These are phyloP conservation scores for Augochlorella aurata DNA, from an alignment of 2,888 invertebrate genomes.

Conservation along the genomic window DNA sequence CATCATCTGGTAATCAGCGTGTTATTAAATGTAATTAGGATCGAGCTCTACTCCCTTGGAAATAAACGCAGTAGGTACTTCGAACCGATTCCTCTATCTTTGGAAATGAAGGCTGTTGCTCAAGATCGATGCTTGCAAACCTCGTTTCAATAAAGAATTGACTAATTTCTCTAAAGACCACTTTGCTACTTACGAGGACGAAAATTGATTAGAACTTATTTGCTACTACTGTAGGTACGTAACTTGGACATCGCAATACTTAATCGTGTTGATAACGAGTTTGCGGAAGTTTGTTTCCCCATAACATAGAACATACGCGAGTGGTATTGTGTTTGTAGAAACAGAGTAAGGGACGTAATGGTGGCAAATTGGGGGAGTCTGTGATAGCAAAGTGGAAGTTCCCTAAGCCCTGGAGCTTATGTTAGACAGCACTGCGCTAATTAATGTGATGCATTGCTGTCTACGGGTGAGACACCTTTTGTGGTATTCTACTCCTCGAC, in stretches of 20 bases:
- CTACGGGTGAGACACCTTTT: slow-evolving; percentile 6
- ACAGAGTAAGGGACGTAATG: slow-evolving; percentile 10
- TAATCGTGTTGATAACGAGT: slow-evolving; percentile 10
- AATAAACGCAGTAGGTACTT: no score
- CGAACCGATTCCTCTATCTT: no score
- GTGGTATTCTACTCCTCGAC: slow-evolving; percentile 6
- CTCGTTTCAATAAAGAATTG: neutral
- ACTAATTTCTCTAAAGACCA: neutral
- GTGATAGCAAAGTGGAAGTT: slow-evolving; percentile 6
- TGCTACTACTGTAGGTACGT: neutral
- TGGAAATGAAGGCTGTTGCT: neutral
- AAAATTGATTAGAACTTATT: neutral
- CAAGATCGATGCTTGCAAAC: neutral
- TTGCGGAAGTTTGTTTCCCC: slow-evolving; percentile 6
- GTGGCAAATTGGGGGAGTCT: neutral
- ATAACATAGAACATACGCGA: neutral
- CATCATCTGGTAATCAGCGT: no score
- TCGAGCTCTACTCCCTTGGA: neutral
- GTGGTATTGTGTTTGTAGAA: slow-evolving; percentile 2
- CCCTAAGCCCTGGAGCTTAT: slow-evolving; percentile 9
- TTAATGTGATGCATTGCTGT: slow-evolving; percentile 14
- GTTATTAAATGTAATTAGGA: neutral
- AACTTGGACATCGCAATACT: slow-evolving; percentile 5
- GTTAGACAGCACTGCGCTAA: slow-evolving; percentile 7
- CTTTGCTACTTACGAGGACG: neutral